These are phyloP conservation scores for Carposina sasakii DNA, from an alignment of 1,140 invertebrate genomes.

Conservation along the genomic window DNA sequence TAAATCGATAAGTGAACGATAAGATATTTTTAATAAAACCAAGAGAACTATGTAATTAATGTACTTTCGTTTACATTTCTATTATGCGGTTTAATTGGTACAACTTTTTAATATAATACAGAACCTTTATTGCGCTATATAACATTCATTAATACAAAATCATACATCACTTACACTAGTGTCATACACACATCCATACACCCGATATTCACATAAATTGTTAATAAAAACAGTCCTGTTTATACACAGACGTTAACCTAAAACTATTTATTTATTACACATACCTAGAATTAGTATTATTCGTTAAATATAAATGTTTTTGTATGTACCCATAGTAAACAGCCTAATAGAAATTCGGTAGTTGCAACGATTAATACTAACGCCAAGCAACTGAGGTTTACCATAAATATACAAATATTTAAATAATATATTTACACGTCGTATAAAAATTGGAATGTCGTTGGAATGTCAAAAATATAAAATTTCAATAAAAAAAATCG, in stretches of 20 bases:
- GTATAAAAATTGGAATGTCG: conserved; percentile 40
- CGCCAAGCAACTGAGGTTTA: conserved; percentile 38
- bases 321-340: not conserved
- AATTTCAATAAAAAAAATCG: no score
- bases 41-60: no score
- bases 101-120: no score
- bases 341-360: not conserved
- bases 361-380: conserved; percentile 28
- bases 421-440: conserved; percentile 58
- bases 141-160: conserved; percentile 30
- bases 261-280: conserved; percentile 39
- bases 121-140: no score
- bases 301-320: not conserved
- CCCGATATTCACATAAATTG: conserved; percentile 37
- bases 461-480: conserved; percentile 25
- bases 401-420: conserved; percentile 60
- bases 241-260: conserved; percentile 54
- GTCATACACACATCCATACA: conserved; percentile 32
- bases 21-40: no score
- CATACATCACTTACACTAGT: conserved; percentile 47
- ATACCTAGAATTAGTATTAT: conserved; percentile 20
- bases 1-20: no score
- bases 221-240: conserved; percentile 45
- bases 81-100: no score
- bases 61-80: no score